Evolutionary conservation across 2,113 vertebrate species (phyloP), one percentile per base, ranked within the genome.

Genomic region (Mola mola): DNA sequence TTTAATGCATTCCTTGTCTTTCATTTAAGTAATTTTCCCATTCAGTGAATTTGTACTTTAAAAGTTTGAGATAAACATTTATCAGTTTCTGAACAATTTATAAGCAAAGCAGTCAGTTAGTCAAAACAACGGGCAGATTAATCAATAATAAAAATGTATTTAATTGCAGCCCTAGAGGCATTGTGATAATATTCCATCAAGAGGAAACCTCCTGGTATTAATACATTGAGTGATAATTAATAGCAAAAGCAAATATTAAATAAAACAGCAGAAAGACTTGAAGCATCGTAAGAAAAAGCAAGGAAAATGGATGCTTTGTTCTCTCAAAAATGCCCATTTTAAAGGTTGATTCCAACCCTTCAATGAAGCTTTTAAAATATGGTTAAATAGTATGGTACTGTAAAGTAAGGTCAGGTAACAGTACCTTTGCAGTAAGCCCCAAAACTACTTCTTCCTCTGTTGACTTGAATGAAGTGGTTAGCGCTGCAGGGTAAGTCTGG

Each of bases 391-490:
- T 29, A 25, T 25, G 26, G 17, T 34, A 25, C 9, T 29, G 9
- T 7, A 57, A 44, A 25, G 21, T 10, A 52, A 57, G 28, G 20
- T 53, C 21, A 64, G 43, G 43, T 10, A 13, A 15, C 33, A 6
- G 20, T 6, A 17, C 36, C 47, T 48, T 58, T 37, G 46, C 20
- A 43, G 13, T 28, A 28, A 58, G 53, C 51, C 50, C 43, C 48
- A 21, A 40, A 15, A 34, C 26, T 22, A 8, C 21, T 42, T 10
- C 31, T 31, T n/a, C 11, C 13, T n/a, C 20, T 34, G 43, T 15
- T 20, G 37, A n/a, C n/a, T n/a, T n/a, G n/a, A 42, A 40, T 59
- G n/a, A 38, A 11, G 42, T 9, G 42, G 46, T 34, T 22, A 22
- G 34, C 36, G 12, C 43, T 38, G 17, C 13, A 29, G 28, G 10